phyloP scores from a whole-genome alignment of 2,888 invertebrate species.

The Acrobasis suavella region DNA sequence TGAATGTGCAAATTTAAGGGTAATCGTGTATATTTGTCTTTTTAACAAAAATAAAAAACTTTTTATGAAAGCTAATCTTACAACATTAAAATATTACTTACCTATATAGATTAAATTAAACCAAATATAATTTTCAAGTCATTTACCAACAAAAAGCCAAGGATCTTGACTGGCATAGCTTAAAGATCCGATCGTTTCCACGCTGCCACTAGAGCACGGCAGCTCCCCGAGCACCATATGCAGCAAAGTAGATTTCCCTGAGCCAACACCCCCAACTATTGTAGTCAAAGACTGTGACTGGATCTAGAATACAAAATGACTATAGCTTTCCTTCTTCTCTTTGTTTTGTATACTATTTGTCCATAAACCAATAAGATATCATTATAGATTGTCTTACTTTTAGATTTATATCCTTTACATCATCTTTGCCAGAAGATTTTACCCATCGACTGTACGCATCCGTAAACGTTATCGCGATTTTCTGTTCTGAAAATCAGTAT shows the following conservation, averaged over 20 bases:
- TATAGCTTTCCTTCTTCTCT: too few relatives aligned
- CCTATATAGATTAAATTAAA: too few relatives aligned
- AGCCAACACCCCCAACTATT: slow-evolving; percentile 84
- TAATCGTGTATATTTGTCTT: too few relatives aligned
- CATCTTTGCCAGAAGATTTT: slow-evolving; percentile 62
- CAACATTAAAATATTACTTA: too few relatives aligned
- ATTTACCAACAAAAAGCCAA: slow-evolving; percentile 87
- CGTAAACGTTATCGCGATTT: slow-evolving; percentile 59
- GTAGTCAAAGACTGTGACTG: slow-evolving; percentile 77
- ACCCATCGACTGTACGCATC: slow-evolving; percentile 78
- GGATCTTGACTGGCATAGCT: slow-evolving; percentile 92
- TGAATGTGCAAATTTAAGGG: too few relatives aligned
- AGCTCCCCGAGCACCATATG: slow-evolving; percentile 89
- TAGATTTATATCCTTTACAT: slow-evolving; percentile 71
- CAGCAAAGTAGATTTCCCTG: slow-evolving; percentile 83
- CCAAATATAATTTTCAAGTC: not conserved
- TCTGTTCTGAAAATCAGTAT: slow-evolving; percentile 35
- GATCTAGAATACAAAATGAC: slow-evolving; percentile 43
- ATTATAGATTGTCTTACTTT: slow-evolving; percentile 50
- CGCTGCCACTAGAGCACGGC: slow-evolving; percentile 84
- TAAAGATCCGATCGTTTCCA: slow-evolving; percentile 83
- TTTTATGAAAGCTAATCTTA: too few relatives aligned
- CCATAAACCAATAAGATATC: too few relatives aligned
- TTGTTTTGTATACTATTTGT: too few relatives aligned
- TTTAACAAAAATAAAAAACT: too few relatives aligned